A percentile compares a stretch with the other conserved stretches of the same genome.
Evolutionary conservation across 2,113 vertebrate genomes (phyloP).

Genomic region (Anas platyrhynchos): DNA sequence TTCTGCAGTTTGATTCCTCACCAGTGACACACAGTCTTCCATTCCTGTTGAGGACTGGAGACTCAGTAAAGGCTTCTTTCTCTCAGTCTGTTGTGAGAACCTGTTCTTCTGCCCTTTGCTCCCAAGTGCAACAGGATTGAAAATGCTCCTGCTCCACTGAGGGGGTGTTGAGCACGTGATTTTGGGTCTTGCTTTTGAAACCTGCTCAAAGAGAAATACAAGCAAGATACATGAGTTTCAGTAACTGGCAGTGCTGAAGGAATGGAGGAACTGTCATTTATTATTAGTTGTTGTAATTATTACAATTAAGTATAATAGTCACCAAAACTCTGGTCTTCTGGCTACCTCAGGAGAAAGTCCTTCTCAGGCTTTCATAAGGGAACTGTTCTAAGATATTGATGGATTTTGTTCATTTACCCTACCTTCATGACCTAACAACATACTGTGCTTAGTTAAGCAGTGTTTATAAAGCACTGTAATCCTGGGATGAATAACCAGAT

Average conservation of each 20-base stretch:
- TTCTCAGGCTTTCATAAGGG: background rate
- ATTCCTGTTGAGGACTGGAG: background rate
- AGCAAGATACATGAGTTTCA: background rate
- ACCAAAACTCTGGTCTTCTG: background rate
- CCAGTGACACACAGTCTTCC: background rate
- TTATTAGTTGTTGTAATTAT: background rate
- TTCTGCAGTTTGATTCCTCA: background rate
- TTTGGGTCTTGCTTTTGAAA: background rate
- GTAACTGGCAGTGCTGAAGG: background rate
- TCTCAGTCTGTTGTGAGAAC: background rate
- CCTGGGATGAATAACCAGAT: background rate
- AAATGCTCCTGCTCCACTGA: background rate
- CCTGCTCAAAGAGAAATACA: background rate
- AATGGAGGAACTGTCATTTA: background rate
- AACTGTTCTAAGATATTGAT: background rate
- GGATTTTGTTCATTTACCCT: background rate
- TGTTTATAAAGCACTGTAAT: background rate
- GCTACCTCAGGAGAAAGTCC: background rate
- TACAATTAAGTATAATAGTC: background rate
- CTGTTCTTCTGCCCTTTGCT: accelerated
- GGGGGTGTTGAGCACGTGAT: accelerated
- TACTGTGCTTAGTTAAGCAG: background rate
- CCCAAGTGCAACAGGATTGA: accelerated
- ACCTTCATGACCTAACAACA: background rate
- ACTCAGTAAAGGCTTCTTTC: background rate